Evolutionary conservation across 1,140 invertebrate genomes (phyloP).

Genomic region (Trichogramma pretiosum): DNA sequence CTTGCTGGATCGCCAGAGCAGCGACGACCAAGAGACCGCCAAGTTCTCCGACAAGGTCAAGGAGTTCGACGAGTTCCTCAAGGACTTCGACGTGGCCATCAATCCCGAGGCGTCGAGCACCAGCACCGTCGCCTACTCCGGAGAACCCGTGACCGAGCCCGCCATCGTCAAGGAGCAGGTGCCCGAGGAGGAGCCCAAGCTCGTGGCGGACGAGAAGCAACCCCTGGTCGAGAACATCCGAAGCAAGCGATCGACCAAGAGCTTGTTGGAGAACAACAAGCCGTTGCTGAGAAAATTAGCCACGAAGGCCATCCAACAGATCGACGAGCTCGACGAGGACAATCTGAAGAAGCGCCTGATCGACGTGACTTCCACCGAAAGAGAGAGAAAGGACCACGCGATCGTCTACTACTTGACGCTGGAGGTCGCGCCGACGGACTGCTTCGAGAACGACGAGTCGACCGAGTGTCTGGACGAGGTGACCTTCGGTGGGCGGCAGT

Average conservation of each 20-base stretch:
- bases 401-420: conserved; percentile 10
- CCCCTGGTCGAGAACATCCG: conserved; percentile 4
- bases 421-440: conserved; percentile 13
- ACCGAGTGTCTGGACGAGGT: conserved; percentile 24
- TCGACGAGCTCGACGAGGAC: conserved; percentile 40
- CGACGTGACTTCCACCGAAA: conserved; percentile 29
- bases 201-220: conserved; percentile 21
- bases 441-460: conserved; percentile 10
- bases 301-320: conserved; percentile 33
- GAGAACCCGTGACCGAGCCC: conserved; percentile 13
- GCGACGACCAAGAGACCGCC: conserved; percentile 19
- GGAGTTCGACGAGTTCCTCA: conserved; percentile 39
- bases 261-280: conserved; percentile 21
- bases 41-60: conserved; percentile 34
- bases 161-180: not conserved
- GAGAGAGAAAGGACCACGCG: conserved; percentile 20
- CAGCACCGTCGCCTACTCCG: not conserved
- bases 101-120: conserved; percentile 17
- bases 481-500: conserved; percentile 20
- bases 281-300: conserved; percentile 33
- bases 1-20: too few relatives aligned
- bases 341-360: conserved; percentile 37
- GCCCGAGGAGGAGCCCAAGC: conserved; percentile 19
- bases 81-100: conserved; percentile 33
- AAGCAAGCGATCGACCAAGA: conserved; percentile 9